Evolutionary conservation across 2,797 vertebrate species (phyloP), one percentile per base, ranked within the genome.

Genomic region (Alcedo atthis): DNA sequence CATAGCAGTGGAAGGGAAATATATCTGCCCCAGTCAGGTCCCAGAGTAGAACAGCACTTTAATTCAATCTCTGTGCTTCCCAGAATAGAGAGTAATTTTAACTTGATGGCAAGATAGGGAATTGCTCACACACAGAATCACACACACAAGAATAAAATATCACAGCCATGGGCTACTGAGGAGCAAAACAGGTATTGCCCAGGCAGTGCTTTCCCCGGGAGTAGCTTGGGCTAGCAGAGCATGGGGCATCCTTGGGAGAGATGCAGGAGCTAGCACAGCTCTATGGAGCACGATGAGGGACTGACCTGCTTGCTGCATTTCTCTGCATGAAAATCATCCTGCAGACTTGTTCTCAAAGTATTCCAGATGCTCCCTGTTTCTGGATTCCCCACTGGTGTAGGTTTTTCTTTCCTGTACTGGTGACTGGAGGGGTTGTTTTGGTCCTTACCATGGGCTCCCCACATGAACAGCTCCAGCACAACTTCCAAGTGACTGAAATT

Each of bases 321-420:
- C 24, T 67, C 58, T 46, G 22, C 12, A n/a, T 4, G 5, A 80
- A 77, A 73, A 58, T 70, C 5, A 37, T n/a, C 22, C 33, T 74
- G 42, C 6, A 67, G 55, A 21, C 35, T 57, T 75, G 11, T 43
- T 57, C 26, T 68, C 9, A 37, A 25, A 43, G 9, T 43, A 63
- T 48, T 0, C 2, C 32, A 64, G 40, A 35, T 48, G n/a, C 5
- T 80, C 26, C 4, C 0, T 35, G 9, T 51, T 25, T n/a, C 32
- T 32, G 19, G 22, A 61, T 20, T 54, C 19, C 15, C 12, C 16
- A 53, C 37, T 49, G 75, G 28, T 15, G n/a, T 40, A 70, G 9
- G 1, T 16, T 4, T 48, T 1, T 5, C 26, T 70, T 55, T 77
- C 22, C 48, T 63, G 4, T 19, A 55, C 16, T n/a, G 46, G 20